A percentile compares a stretch with the other conserved stretches of the same genome.
phyloP scores from a whole-genome alignment of 2,797 vertebrate genomes.

The Petrocephalus sullivani region DNA sequence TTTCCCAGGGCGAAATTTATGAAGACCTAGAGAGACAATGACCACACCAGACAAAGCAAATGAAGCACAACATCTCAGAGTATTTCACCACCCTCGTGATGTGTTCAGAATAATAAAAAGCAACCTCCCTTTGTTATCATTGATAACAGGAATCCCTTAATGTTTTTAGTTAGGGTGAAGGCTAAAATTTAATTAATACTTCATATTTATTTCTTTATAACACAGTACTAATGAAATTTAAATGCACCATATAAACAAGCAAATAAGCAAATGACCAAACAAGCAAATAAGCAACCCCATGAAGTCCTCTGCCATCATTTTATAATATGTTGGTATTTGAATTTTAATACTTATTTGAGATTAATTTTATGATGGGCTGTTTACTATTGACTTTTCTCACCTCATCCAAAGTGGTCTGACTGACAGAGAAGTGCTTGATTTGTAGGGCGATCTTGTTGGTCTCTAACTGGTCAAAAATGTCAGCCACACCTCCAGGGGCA shows the following conservation, averaged over 20 bases:
- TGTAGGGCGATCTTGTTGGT: slow-evolving; percentile 75
- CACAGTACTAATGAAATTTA: background rate
- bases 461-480: slow-evolving; percentile 91
- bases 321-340: background rate
- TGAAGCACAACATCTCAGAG: background rate
- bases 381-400: slow-evolving; percentile 55
- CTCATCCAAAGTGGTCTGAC: slow-evolving; percentile 95
- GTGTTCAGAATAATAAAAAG: background rate
- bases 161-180: background rate
- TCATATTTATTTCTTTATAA: background rate
- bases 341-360: background rate
- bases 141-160: background rate
- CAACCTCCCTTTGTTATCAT: background rate
- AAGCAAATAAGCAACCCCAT: background rate
- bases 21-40: slow-evolving; percentile 72
- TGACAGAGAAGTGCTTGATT: slow-evolving; percentile 94
- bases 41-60: background rate
- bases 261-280: background rate
- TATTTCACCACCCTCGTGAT: background rate
- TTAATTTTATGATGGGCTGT: background rate
- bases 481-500: slow-evolving; percentile 86
- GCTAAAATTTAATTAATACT: background rate
- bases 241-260: background rate
- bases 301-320: background rate
- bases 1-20: slow-evolving; percentile 92